These are phyloP conservation scores for Epinotia brunnichana DNA, from an alignment of 2,888 invertebrate species.

Conservation along the genomic window DNA sequence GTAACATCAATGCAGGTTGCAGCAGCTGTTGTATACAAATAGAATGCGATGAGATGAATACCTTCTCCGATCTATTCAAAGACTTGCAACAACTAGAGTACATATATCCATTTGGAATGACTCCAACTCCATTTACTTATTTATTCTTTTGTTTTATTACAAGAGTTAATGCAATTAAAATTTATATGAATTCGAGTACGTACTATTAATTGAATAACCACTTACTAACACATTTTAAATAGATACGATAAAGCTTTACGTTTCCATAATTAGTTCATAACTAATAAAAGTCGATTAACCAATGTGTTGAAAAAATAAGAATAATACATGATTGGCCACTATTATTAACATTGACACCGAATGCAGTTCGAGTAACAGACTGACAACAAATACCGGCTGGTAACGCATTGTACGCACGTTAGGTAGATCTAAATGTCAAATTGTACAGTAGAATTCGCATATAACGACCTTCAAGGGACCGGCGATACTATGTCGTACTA, in stretches of 20 bases:
- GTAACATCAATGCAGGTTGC: conserved; percentile 51
- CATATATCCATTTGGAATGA: conserved; percentile 73
- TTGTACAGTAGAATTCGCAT: too few species aligned
- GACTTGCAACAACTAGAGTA: conserved; percentile 68
- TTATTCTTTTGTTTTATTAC: conserved; percentile 59
- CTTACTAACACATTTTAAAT: too few species aligned
- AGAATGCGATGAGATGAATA: conserved; percentile 71
- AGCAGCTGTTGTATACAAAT: conserved; percentile 68
- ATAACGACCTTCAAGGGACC: too few species aligned
- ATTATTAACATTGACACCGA: not conserved
- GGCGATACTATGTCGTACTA: too few species aligned
- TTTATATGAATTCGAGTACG: not conserved
- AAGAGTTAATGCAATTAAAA: not conserved
- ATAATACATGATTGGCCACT: too few species aligned
- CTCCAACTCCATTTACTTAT: conserved; percentile 66
- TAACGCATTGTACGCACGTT: too few species aligned
- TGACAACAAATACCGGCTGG: too few species aligned
- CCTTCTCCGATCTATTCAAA: conserved; percentile 69
- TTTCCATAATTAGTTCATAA: too few species aligned
- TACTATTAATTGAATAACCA: not conserved
- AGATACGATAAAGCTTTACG: too few species aligned
- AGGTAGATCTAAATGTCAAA: too few species aligned
- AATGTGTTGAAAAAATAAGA: too few species aligned
- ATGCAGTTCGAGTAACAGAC: not conserved
- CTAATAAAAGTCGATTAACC: too few species aligned